Conservation (phyloP, 2,888 invertebrate genomes). For the Branchellion lobata region DNA sequence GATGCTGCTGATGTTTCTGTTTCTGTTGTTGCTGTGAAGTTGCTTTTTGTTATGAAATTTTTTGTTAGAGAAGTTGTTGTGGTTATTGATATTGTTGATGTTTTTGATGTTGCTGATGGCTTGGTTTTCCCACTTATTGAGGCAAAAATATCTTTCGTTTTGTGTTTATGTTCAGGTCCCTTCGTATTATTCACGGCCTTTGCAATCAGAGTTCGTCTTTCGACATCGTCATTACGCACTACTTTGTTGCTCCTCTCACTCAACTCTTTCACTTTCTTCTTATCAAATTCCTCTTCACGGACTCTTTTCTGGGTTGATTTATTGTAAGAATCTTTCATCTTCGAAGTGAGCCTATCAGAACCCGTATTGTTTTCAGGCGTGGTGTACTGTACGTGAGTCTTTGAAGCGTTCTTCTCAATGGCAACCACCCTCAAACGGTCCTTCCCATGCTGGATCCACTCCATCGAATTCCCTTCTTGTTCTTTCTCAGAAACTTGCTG, state of each 20-base stretch:
- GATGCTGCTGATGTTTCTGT: neutral
- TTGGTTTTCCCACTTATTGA: too few relatives aligned
- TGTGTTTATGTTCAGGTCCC: neutral
- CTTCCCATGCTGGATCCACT: slow-evolving; percentile 38
- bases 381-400: too few relatives aligned
- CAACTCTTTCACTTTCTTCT: neutral
- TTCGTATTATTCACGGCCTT: neutral
- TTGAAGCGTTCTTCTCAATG: too few relatives aligned
- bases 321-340: too few relatives aligned
- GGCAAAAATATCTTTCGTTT: too few relatives aligned
- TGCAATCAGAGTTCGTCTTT: neutral
- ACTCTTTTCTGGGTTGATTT: neutral
- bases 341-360: too few relatives aligned
- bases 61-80: neutral
- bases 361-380: too few relatives aligned
- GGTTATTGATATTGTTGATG: neutral
- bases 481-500: too few relatives aligned
- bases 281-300: too few relatives aligned
- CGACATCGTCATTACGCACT: neutral
- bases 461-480: too few relatives aligned
- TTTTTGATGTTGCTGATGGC: neutral
- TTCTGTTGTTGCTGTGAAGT: neutral
- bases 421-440: neutral
- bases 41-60: neutral
- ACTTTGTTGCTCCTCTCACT: too few relatives aligned